These are phyloP conservation scores for Diabrotica balteata DNA, from an alignment of 2,888 invertebrate genomes.

Conservation along the genomic window DNA sequence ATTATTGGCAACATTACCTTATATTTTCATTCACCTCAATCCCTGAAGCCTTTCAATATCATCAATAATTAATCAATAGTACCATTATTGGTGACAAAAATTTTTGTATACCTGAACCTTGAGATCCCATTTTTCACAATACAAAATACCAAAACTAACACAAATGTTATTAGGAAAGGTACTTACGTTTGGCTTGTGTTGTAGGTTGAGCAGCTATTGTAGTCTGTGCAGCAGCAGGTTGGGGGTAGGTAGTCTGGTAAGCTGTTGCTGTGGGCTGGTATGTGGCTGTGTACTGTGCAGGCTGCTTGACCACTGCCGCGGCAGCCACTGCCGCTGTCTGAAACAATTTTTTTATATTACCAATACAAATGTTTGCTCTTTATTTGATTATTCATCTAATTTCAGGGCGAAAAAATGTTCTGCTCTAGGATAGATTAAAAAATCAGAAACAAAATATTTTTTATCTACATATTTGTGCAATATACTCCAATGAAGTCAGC, in stretches of 20 bases:
- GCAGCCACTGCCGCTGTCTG: constrained; percentile 57
- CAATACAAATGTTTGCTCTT: no score
- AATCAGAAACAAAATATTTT: background rate
- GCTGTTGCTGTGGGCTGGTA: constrained; percentile 65
- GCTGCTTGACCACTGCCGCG: constrained; percentile 62
- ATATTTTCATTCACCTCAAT: no score
- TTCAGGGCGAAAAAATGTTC: background rate
- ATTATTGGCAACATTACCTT: no score
- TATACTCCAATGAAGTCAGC: no score
- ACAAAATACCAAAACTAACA: no score
- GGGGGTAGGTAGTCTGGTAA: constrained; percentile 63
- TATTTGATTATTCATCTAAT: no score
- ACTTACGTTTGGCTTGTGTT: constrained; percentile 61
- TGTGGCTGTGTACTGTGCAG: constrained; percentile 67
- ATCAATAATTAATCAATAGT: no score
- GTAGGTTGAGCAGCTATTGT: constrained; percentile 66
- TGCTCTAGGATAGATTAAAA: background rate
- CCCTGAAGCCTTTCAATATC: no score
- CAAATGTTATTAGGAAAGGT: no score
- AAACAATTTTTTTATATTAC: background rate
- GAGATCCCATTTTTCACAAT: no score
- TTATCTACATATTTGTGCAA: background rate
- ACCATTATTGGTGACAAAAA: no score
- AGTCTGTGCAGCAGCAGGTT: constrained; percentile 63
- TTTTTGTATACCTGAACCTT: no score